phyloP scores from a whole-genome alignment of 2,888 invertebrate species.

The Harmothoe impar region DNA sequence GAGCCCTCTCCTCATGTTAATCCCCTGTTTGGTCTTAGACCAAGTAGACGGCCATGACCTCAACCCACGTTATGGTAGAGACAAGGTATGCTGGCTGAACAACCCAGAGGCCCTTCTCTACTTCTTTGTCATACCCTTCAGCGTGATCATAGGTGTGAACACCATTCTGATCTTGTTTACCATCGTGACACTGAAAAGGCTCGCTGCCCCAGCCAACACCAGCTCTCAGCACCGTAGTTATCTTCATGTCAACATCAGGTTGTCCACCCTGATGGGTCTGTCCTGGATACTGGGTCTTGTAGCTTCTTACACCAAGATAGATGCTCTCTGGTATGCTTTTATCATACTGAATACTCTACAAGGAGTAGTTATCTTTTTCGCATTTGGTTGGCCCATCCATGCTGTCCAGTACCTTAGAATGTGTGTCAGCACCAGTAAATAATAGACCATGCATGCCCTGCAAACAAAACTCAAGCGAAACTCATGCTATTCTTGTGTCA shows the following conservation, averaged over 20 bases:
- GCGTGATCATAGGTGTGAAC: background rate
- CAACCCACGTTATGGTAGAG: background rate
- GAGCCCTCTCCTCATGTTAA: background rate
- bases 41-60: background rate
- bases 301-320: background rate
- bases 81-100: background rate
- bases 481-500: no score
- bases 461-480: no score
- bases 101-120: slow-evolving; percentile 6
- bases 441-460: no score
- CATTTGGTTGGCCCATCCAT: background rate
- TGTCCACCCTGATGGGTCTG: background rate
- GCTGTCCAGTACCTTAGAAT: background rate
- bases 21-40: background rate
- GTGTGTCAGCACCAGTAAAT: no score
- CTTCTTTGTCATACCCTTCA: slow-evolving; percentile 20
- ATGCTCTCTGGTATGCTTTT: slow-evolving; percentile 4
- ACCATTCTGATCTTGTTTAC: background rate
- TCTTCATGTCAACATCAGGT: background rate
- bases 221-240: background rate
- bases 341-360: background rate
- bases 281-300: background rate
- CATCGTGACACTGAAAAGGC: background rate
- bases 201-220: background rate
- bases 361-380: background rate